Percentiles rank a stretch among this genome's conserved stretches.
These are phyloP conservation scores for Sarotherodon lohbergeri DNA, from an alignment of 2,113 vertebrate genomes.

Conservation along the genomic window DNA sequence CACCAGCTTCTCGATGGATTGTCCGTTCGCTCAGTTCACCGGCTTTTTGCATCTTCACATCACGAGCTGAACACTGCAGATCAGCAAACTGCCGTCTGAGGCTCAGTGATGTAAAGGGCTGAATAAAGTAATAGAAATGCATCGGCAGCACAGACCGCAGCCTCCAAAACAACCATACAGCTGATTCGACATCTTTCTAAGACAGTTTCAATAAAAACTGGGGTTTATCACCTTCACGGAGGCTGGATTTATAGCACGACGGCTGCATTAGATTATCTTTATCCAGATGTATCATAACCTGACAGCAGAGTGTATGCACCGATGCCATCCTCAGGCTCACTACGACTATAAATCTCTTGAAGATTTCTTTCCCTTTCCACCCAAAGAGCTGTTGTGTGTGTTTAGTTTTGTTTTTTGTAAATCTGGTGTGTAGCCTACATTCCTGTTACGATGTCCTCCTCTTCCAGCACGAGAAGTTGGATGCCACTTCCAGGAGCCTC, in stretches of 20 bases:
- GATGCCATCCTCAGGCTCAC: background rate
- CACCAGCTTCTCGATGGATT: background rate
- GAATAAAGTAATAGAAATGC: background rate
- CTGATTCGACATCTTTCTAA: background rate
- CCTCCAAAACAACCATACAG: background rate
- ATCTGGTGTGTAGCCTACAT: background rate
- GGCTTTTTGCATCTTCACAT: background rate
- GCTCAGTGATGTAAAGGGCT: background rate
- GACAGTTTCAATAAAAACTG: background rate
- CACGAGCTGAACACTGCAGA: background rate
- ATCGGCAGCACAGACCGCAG: background rate
- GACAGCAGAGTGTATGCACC: background rate
- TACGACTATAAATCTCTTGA: background rate
- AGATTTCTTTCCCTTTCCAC: background rate
- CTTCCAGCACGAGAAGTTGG: constrained; percentile 75
- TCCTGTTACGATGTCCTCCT: background rate
- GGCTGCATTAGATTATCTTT: background rate
- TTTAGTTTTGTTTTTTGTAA: background rate
- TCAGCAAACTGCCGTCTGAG: background rate
- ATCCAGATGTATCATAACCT: background rate
- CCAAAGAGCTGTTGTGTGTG: background rate
- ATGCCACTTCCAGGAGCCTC: constrained; percentile 64
- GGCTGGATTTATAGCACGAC: background rate
- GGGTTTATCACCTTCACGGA: background rate
- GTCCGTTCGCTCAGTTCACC: background rate